Conservation (phyloP, 2,113 vertebrate species). For the Myotis brandtii region DNA sequence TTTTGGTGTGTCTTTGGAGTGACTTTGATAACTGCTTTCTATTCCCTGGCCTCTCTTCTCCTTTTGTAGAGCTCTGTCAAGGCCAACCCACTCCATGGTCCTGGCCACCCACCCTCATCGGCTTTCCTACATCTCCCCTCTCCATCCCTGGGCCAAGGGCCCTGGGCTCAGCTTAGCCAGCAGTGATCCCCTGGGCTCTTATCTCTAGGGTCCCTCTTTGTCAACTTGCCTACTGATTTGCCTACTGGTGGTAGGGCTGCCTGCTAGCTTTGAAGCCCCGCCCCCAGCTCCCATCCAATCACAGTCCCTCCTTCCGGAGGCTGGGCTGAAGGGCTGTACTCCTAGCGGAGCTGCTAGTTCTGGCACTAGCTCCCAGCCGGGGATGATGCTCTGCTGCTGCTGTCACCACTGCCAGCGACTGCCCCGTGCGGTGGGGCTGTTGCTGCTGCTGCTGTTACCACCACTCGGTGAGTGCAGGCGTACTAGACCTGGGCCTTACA, state of each 20-base stretch:
- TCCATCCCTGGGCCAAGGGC: neutral
- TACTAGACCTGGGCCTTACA: neutral
- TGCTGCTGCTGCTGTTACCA: slow-evolving; percentile 67
- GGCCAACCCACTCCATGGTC: neutral
- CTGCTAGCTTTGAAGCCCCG: neutral
- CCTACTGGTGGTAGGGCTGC: neutral
- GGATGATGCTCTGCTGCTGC: slow-evolving; percentile 60
- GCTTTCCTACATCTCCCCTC: neutral
- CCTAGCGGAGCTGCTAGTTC: neutral
- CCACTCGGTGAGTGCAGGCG: slow-evolving; percentile 63
- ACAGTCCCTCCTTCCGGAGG: slow-evolving; percentile 2
- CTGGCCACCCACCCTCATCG: neutral
- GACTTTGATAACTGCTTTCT: slow-evolving; percentile 19
- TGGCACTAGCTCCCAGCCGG: slow-evolving; percentile 57
- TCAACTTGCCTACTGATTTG: neutral
- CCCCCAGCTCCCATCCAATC: slow-evolving; percentile 69
- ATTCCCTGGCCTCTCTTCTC: neutral
- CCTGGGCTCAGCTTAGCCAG: neutral
- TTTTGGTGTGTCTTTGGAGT: slow-evolving; percentile 58
- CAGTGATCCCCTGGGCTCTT: neutral
- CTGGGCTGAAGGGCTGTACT: slow-evolving; percentile 30
- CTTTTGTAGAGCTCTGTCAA: neutral
- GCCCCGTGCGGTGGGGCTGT: slow-evolving; percentile 3
- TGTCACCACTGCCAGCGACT: neutral
- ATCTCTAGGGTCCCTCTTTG: neutral